These are phyloP conservation scores for Timandra comae DNA, from an alignment of 2,888 invertebrate genomes.

Conservation along the genomic window DNA sequence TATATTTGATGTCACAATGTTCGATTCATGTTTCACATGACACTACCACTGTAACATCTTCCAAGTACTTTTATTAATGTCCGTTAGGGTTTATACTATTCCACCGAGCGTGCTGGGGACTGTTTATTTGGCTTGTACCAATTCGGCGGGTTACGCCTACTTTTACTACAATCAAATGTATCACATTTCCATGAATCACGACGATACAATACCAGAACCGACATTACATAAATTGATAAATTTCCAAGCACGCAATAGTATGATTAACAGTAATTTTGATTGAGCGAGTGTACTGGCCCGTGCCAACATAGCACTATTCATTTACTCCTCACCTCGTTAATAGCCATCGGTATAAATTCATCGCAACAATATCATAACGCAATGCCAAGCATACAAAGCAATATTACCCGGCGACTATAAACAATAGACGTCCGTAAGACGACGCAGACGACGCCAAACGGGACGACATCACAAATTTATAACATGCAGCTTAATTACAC, in stretches of 20 bases:
- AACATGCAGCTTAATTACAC: not conserved
- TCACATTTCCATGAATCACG: no score
- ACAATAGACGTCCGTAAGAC: no score
- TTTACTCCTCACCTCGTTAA: constrained; percentile 14
- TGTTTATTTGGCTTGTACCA: no score
- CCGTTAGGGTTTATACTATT: no score
- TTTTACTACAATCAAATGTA: no score
- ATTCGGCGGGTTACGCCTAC: no score
- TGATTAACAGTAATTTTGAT: constrained; percentile 7
- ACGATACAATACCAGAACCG: no score
- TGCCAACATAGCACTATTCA: constrained; percentile 16
- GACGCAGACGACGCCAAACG: constrained; percentile 10
- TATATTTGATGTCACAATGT: no score
- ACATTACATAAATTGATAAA: no score
- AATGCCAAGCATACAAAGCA: constrained; percentile 17
- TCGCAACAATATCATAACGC: constrained; percentile 4
- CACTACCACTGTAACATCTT: not conserved
- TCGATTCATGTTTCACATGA: not conserved
- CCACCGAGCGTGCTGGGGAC: no score
- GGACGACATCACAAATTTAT: constrained; percentile 3
- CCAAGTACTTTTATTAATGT: no score
- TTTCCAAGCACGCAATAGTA: constrained; percentile 11
- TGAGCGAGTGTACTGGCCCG: constrained; percentile 4
- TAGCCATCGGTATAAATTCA: constrained; percentile 14
- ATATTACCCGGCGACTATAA: constrained; percentile 8